A percentile compares a stretch with the other conserved stretches of the same genome.
Conservation (phyloP, 2,797 vertebrate species). For the Epinephelus awoara region DNA sequence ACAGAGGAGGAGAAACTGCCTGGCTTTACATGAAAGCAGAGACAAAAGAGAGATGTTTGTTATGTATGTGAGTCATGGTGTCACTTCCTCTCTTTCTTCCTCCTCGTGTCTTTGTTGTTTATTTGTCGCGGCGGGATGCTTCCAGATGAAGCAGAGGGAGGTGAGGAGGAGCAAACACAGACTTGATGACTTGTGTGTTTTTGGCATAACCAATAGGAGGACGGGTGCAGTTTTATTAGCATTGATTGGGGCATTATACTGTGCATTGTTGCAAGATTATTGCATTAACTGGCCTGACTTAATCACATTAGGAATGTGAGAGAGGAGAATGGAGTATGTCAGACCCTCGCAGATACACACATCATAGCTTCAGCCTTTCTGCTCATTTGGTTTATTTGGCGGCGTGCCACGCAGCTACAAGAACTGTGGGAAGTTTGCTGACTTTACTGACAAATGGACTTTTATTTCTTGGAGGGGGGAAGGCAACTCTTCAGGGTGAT, state of each 20-base stretch:
- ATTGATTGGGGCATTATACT: conserved; percentile 82
- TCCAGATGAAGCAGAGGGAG: conserved; percentile 24
- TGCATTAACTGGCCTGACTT: conserved; percentile 82
- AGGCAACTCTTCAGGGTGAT: conserved; percentile 69
- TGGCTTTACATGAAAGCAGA: conserved; percentile 28
- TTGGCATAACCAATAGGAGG: conserved; percentile 61
- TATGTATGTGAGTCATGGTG: conserved; percentile 19
- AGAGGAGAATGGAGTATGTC: conserved; percentile 76
- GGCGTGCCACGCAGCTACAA: conserved; percentile 54
- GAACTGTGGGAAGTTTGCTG: conserved; percentile 77
- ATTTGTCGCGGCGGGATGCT: conserved; percentile 10
- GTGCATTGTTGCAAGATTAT: conserved; percentile 82
- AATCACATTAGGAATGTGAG: conserved; percentile 81
- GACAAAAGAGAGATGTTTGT: conserved; percentile 26
- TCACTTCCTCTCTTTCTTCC: conserved; percentile 11
- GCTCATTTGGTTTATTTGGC: conserved; percentile 70
- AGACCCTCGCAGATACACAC: conserved; percentile 69
- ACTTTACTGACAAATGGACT: conserved; percentile 79
- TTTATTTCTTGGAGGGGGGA: conserved; percentile 66
- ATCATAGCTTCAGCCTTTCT: conserved; percentile 59
- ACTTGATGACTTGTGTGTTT: conserved; percentile 72
- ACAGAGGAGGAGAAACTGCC: neutral
- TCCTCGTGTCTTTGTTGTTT: conserved; percentile 6
- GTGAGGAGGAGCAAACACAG: conserved; percentile 55
- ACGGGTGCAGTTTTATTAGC: conserved; percentile 76